Evolutionary conservation across 2,797 vertebrate species (phyloP).

Genomic region (Karalla daura): DNA sequence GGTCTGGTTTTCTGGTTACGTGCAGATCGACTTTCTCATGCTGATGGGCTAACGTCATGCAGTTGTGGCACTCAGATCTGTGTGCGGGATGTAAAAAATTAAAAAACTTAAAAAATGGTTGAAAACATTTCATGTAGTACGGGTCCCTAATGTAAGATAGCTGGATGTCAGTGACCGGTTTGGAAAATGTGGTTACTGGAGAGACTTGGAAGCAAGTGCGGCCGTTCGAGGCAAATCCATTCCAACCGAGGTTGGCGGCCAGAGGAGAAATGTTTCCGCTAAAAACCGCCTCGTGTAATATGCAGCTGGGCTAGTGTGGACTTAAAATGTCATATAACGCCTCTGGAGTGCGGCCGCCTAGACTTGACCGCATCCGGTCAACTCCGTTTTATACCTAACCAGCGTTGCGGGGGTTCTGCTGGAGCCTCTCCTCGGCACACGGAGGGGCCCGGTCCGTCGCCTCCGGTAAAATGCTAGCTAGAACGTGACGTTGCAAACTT

Average conservation of each 20-base stretch:
- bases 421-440: too few relatives aligned
- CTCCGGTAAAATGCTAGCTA: too few relatives aligned
- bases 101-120: too few relatives aligned
- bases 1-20: slow-evolving; percentile 76
- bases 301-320: neutral
- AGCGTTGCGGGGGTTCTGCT: too few relatives aligned
- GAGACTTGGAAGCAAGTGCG: slow-evolving; percentile 39
- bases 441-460: too few relatives aligned
- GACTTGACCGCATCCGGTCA: too few relatives aligned
- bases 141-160: slow-evolving; percentile 39
- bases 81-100: slow-evolving; percentile 77
- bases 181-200: slow-evolving; percentile 40
- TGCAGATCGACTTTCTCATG: slow-evolving; percentile 85
- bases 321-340: neutral
- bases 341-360: neutral
- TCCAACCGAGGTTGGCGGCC: slow-evolving; percentile 7
- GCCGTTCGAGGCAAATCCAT: slow-evolving; percentile 15
- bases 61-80: slow-evolving; percentile 80
- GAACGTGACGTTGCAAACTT: too few relatives aligned
- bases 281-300: slow-evolving; percentile 5
- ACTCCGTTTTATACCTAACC: too few relatives aligned
- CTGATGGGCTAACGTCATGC: slow-evolving; percentile 86
- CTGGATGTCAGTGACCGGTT: slow-evolving; percentile 46
- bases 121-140: slow-evolving; percentile 66
- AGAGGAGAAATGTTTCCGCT: neutral